phyloP scores from a whole-genome alignment of 2,113 vertebrate genomes.

The Hippoglossus stenolepis region DNA sequence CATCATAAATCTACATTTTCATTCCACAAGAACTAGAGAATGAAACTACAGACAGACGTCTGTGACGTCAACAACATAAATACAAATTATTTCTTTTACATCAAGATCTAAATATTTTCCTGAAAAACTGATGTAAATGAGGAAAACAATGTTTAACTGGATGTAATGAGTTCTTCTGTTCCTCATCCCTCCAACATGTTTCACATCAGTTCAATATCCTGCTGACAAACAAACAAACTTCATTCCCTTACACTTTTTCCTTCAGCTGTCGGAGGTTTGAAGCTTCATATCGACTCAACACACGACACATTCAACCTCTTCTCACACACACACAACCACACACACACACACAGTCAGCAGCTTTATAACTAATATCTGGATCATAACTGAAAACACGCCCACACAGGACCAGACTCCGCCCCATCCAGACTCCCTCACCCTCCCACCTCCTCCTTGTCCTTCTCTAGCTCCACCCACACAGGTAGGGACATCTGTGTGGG shows the following conservation, averaged over 20 bases:
- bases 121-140: too few relatives aligned
- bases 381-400: conserved; percentile 37
- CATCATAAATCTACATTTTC: too few relatives aligned
- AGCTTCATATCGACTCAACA: conserved; percentile 31
- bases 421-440: not conserved
- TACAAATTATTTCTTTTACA: not conserved
- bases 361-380: conserved; percentile 44
- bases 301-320: conserved; percentile 16
- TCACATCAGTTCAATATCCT: not conserved
- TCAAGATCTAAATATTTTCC: not conserved
- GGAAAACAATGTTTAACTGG: too few relatives aligned
- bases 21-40: too few relatives aligned
- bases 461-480: conserved; percentile 2
- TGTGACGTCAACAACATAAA: not conserved
- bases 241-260: conserved; percentile 38
- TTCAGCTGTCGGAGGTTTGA: conserved; percentile 7
- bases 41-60: too few relatives aligned
- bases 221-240: not conserved
- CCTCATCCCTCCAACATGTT: not conserved
- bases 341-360: conserved; percentile 48
- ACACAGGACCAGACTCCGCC: not conserved
- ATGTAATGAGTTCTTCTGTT: too few relatives aligned
- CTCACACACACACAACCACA: conserved; percentile 10
- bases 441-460: too few relatives aligned
- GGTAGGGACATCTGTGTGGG: conserved; percentile 25